Percentiles rank a stretch among this genome's conserved stretches.
Evolutionary conservation across 2,113 vertebrate species (phyloP).

Genomic region (Monopterus albus): DNA sequence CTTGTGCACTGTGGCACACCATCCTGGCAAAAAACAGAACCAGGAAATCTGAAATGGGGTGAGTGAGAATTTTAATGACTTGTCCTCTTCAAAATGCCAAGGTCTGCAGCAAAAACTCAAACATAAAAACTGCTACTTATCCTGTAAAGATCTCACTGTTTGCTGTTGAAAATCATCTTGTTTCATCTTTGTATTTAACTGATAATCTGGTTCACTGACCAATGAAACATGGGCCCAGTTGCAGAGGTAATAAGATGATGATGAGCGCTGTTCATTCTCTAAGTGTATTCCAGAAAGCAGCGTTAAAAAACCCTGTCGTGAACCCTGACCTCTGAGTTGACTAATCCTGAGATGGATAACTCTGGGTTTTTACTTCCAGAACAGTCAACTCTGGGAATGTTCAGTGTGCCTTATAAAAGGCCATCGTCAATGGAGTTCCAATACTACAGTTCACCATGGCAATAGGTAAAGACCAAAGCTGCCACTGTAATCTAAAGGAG

Average conservation of each 20-base stretch:
- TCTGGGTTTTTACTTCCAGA: too few relatives aligned
- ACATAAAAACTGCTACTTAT: too few relatives aligned
- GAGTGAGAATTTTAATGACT: slow-evolving; percentile 48
- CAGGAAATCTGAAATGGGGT: slow-evolving; percentile 63
- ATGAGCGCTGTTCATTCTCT: slow-evolving; percentile 47
- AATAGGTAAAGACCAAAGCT: too few relatives aligned
- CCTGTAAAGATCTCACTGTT: slow-evolving; percentile 19
- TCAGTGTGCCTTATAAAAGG: too few relatives aligned
- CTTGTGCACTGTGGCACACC: slow-evolving; percentile 53
- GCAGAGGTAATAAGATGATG: slow-evolving; percentile 19
- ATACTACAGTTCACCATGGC: too few relatives aligned
- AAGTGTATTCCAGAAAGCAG: too few relatives aligned
- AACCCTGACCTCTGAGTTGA: too few relatives aligned
- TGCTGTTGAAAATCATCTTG: slow-evolving; percentile 13
- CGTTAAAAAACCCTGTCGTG: too few relatives aligned
- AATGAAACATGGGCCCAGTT: slow-evolving; percentile 24
- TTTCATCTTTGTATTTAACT: background rate
- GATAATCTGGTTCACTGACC: slow-evolving; percentile 9
- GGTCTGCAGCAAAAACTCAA: slow-evolving; percentile 27
- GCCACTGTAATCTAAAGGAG: too few relatives aligned
- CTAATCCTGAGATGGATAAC: too few relatives aligned
- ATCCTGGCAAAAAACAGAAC: slow-evolving; percentile 52
- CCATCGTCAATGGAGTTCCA: too few relatives aligned
- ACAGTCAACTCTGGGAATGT: too few relatives aligned
- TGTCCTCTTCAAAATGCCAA: slow-evolving; percentile 31